These are phyloP conservation scores for Operophtera brumata DNA, from an alignment of 2,888 invertebrate species.

Conservation along the genomic window DNA sequence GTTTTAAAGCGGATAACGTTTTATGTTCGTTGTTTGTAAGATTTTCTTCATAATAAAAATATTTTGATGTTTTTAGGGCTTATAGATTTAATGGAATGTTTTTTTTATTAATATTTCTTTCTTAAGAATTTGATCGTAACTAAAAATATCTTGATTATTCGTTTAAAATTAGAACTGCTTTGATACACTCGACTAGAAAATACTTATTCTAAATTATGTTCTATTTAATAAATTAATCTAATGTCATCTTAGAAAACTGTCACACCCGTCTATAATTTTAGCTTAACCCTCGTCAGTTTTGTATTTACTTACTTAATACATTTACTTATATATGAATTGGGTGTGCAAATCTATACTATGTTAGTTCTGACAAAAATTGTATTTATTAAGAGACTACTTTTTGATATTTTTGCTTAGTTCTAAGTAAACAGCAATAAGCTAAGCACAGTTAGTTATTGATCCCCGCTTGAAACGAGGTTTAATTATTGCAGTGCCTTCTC, in stretches of 20 bases:
- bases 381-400: too few relatives aligned
- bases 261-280: neutral
- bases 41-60: too few relatives aligned
- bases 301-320: neutral
- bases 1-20: neutral
- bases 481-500: too few relatives aligned
- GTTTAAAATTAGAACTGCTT: neutral
- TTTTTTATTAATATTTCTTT: neutral
- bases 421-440: too few relatives aligned
- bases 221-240: neutral
- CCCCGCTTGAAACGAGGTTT: too few relatives aligned
- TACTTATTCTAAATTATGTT: neutral
- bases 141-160: neutral
- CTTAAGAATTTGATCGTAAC: neutral
- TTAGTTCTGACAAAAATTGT: neutral
- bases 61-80: too few relatives aligned
- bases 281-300: neutral
- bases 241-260: neutral
- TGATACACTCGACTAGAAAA: slow-evolving; percentile 11
- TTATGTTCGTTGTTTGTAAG: neutral
- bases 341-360: neutral
- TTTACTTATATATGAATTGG: neutral
- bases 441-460: too few relatives aligned
- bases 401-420: too few relatives aligned
- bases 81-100: too few relatives aligned